These are phyloP conservation scores for Trichogramma dendrolimi DNA, from an alignment of 2,888 invertebrate species.

Conservation along the genomic window DNA sequence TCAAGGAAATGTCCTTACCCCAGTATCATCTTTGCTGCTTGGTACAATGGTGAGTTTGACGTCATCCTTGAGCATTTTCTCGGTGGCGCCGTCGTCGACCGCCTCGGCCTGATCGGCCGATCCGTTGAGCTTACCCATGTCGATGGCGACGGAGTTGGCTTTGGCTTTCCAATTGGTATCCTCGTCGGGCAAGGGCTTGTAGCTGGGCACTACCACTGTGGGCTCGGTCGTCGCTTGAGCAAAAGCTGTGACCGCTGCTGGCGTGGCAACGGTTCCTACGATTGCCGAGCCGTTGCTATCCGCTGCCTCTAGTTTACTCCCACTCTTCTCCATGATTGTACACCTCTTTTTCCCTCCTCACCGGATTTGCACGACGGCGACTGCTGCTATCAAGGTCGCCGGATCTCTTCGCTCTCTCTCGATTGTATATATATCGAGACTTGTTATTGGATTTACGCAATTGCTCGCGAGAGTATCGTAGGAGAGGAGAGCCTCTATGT, in stretches of 20 bases:
- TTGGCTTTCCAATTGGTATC: slow-evolving; percentile 33
- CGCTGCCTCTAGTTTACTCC: slow-evolving; percentile 36
- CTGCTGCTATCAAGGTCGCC: slow-evolving; percentile 14
- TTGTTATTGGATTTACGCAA: too few relatives aligned
- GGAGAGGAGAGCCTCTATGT: too few relatives aligned
- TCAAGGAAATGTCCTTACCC: slow-evolving; percentile 35
- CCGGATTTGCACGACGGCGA: slow-evolving; percentile 4
- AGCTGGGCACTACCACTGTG: slow-evolving; percentile 7
- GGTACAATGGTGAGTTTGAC: slow-evolving; percentile 37
- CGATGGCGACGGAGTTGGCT: slow-evolving; percentile 7
- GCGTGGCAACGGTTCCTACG: slow-evolving; percentile 32
- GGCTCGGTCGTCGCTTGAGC: too few relatives aligned
- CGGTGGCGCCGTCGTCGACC: slow-evolving; percentile 44
- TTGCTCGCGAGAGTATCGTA: too few relatives aligned
- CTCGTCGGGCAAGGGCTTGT: slow-evolving; percentile 42
- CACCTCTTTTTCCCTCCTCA: slow-evolving; percentile 12
- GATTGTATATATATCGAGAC: too few relatives aligned
- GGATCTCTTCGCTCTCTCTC: too few relatives aligned
- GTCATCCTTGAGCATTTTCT: slow-evolving; percentile 48
- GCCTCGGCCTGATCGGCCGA: slow-evolving; percentile 34
- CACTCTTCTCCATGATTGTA: slow-evolving; percentile 44
- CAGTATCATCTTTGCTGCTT: slow-evolving; percentile 38
- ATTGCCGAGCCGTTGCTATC: slow-evolving; percentile 36
- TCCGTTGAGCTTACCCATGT: slow-evolving; percentile 44
- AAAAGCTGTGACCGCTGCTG: too few relatives aligned